phyloP scores from a whole-genome alignment of 2,113 vertebrate species.

The Holacanthus passer region DNA sequence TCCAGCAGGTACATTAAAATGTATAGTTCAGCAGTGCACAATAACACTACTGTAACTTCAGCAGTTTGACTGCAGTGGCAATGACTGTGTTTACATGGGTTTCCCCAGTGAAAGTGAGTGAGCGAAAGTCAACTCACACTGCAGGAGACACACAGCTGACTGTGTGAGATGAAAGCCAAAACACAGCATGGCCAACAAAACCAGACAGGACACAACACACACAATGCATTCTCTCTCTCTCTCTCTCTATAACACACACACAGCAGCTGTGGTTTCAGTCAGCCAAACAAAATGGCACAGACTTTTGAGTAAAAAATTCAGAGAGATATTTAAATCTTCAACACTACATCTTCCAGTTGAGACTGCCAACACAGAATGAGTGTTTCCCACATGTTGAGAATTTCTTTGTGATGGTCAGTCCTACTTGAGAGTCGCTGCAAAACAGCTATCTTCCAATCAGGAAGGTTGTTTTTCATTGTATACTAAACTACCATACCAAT shows the following conservation, averaged over 20 bases:
- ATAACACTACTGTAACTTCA: no score
- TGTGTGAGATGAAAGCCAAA: constrained; percentile 28
- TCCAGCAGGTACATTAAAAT: no score
- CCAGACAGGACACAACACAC: not conserved
- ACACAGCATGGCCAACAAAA: constrained; percentile 16
- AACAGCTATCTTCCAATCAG: not conserved
- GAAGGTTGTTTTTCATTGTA: not conserved
- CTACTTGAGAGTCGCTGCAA: no score
- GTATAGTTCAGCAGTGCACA: no score
- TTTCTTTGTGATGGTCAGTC: not conserved
- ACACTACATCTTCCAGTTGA: not conserved
- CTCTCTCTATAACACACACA: not conserved
- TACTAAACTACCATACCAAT: not conserved
- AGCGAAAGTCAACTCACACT: constrained; percentile 12
- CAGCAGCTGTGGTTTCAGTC: constrained; percentile 34
- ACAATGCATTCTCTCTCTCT: not conserved
- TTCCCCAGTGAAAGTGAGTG: constrained; percentile 15
- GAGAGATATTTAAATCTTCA: not conserved
- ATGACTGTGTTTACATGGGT: no score
- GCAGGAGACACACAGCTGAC: constrained; percentile 18
- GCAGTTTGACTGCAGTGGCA: no score
- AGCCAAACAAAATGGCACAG: not conserved
- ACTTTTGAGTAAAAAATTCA: constrained; percentile 6
- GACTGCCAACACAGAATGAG: not conserved
- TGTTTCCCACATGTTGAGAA: not conserved